These are phyloP conservation scores for Branchipolynoe longqiensis DNA, from an alignment of 2,888 invertebrate species.

Conservation along the genomic window DNA sequence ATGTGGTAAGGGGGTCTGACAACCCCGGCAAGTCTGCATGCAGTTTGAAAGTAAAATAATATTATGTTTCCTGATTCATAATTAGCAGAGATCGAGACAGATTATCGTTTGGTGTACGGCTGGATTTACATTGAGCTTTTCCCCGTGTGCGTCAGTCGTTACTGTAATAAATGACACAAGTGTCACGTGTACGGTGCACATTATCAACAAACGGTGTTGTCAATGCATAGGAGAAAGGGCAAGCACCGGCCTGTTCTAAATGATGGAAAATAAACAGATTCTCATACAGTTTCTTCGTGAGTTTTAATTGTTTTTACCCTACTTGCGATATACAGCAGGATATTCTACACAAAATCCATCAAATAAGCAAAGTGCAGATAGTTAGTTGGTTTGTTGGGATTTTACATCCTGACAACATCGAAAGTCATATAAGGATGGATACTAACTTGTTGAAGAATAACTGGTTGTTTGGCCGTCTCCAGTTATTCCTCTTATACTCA, in stretches of 20 bases:
- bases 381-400: no score
- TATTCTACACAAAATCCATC: background rate
- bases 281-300: background rate
- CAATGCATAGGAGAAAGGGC: conserved; percentile 6
- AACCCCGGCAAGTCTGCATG: conserved; percentile 38
- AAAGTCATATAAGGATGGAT: no score
- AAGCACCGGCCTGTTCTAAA: background rate
- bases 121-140: background rate
- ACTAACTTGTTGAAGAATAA: no score
- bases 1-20: background rate
- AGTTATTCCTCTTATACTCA: no score
- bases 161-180: background rate
- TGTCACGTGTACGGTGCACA: background rate
- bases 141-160: background rate
- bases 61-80: background rate
- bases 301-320: background rate
- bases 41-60: background rate
- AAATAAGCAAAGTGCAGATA: background rate
- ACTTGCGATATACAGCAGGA: background rate
- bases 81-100: background rate
- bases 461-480: no score
- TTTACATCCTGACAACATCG: no score
- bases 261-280: conserved; percentile 9
- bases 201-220: conserved; percentile 21
- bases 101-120: background rate